Base-by-base conservation (phyloP, 2,113 vertebrate genomes). In the Prinia subflava region DNA sequence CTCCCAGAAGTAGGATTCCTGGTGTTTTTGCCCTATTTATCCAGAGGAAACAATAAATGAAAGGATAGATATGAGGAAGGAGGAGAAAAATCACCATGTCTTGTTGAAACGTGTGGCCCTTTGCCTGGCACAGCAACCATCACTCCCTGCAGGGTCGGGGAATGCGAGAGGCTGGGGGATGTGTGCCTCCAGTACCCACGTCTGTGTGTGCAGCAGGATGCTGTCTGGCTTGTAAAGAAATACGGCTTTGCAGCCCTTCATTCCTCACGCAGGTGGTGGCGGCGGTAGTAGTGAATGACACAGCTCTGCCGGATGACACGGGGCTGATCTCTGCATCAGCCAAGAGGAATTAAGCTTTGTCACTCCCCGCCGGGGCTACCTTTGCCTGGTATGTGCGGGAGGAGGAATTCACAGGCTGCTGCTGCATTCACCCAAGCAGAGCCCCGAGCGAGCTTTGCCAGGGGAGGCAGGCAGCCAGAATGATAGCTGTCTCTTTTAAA, bases 401-500 rank as follows among this genome's bases (percentile, higher is more conserved):
- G 97, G 98, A 98, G 97, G 98, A 98, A 98, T 98, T 97, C 98
- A 97, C 94, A 98, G 98, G 98, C 97, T 95, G 86, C 96, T 97
- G 97, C 98, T 93, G 97, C 98, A 97, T 98, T 97, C 97, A 71
- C 90, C 96, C 81, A 71, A 97, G 96, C 97, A 78, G 96, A 98
- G 96, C 98, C 97, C 97, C 89, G 97, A 97, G 97, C 92, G 78
- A 83, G 96, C 97, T 96, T 89, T 94, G 97, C 97, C 96, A 80
- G 95, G 88, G 97, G 80, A 94, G 92, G 97, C 97, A 97, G 98
- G 96, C 94, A 93, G 98, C 97, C 96, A 99, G 98, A 98, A 99
- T 99, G 99, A 99, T 99, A 98, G 99, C 99, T 91, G 99, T 99
- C 97, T 99, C 99, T 96, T 99, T 99, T 94, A 99, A 99, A 98